phyloP scores from a whole-genome alignment of 64 coral and sea anemone genomes.

The Montipora capricornis region DNA sequence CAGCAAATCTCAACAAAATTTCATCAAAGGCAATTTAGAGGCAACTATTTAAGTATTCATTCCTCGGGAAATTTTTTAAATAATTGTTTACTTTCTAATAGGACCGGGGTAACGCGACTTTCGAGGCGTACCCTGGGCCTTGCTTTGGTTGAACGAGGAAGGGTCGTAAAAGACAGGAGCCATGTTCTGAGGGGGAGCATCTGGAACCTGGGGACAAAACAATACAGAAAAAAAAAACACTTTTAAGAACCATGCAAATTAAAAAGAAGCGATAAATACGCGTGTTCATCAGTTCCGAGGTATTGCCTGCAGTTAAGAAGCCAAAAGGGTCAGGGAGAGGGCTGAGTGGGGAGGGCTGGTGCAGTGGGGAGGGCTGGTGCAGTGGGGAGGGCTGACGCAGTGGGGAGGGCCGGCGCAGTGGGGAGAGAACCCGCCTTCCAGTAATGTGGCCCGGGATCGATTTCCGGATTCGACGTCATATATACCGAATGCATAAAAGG shows the following conservation, averaged over 20 bases:
- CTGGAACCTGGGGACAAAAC: background rate
- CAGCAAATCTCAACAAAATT: background rate
- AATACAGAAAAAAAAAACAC: background rate
- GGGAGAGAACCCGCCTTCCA: no score
- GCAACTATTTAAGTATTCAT: constrained; percentile 20
- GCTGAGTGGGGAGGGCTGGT: no score
- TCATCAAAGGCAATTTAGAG: background rate
- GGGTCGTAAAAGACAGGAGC: constrained; percentile 31
- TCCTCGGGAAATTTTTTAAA: constrained; percentile 2
- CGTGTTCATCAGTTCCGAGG: no score
- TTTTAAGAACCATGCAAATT: background rate
- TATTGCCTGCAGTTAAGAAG: no score
- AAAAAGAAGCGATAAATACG: background rate
- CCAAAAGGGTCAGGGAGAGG: no score
- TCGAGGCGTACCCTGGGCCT: constrained; percentile 5
- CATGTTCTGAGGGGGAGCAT: constrained; percentile 14
- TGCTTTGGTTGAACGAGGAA: background rate
- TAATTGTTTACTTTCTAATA: constrained; percentile 16
- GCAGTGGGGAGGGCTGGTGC: no score
- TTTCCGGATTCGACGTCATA: no score
- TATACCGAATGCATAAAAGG: no score
- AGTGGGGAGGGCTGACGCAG: no score
- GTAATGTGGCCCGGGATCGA: no score
- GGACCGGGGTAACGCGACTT: constrained; percentile 41
- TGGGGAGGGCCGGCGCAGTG: no score